Conservation (phyloP, 2,113 vertebrate species). For the Pachycephala philippinensis region DNA sequence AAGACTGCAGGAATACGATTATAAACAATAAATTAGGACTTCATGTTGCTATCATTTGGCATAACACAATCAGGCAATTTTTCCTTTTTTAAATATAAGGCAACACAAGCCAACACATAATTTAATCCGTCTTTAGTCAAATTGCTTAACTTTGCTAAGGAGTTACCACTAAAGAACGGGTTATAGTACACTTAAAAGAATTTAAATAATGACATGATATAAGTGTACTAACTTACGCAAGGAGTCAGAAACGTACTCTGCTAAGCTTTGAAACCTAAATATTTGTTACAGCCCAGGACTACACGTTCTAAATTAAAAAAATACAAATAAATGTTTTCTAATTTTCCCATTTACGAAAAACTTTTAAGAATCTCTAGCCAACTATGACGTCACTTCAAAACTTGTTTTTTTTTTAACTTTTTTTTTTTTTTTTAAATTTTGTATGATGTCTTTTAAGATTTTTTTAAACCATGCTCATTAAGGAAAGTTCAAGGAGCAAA, state of each 20-base stretch:
- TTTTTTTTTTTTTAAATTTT: constrained; percentile 48
- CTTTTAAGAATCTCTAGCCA: constrained; percentile 81
- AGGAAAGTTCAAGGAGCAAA: constrained; percentile 88
- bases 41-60: constrained; percentile 80
- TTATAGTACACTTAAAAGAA: constrained; percentile 65
- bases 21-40: constrained; percentile 77
- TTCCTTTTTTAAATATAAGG: constrained; percentile 79
- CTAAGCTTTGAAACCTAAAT: constrained; percentile 80
- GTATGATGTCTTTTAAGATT: constrained; percentile 62
- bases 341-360: constrained; percentile 78
- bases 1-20: constrained; percentile 66
- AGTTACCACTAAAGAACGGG: constrained; percentile 72
- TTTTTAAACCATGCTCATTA: constrained; percentile 84
- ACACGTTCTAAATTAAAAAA: constrained; percentile 83
- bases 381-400: constrained; percentile 75
- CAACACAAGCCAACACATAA: constrained; percentile 78
- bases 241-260: constrained; percentile 67
- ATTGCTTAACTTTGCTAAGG: constrained; percentile 73
- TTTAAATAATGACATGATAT: constrained; percentile 65
- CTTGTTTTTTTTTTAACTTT: constrained; percentile 45
- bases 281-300: constrained; percentile 84
- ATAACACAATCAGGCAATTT: constrained; percentile 76
- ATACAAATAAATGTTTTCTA: constrained; percentile 82
- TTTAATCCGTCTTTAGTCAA: constrained; percentile 74
- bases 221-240: constrained; percentile 57